Percentiles rank a stretch among this genome's conserved stretches.
phyloP scores from a whole-genome alignment of 2,113 vertebrate species.

The Nannobrachium achirus region DNA sequence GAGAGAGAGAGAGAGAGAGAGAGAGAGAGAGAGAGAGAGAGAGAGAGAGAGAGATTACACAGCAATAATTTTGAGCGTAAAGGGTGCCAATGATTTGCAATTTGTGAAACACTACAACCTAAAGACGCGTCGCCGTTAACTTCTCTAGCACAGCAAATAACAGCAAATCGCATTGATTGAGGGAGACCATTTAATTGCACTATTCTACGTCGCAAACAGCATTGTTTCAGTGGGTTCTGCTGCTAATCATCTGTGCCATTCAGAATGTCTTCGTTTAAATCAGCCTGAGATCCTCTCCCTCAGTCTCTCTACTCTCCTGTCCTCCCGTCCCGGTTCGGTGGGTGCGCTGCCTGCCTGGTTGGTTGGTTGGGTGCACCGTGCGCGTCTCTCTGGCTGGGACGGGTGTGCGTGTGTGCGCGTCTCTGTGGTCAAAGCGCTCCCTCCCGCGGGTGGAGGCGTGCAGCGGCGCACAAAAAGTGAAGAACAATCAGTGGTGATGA shows the following conservation, averaged over 20 bases:
- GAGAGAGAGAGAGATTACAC: no score
- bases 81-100: slow-evolving; percentile 31
- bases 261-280: slow-evolving; percentile 20
- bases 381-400: no score
- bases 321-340: no score
- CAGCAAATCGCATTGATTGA: neutral
- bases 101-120: slow-evolving; percentile 2
- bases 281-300: slow-evolving; percentile 37
- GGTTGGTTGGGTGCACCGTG: no score
- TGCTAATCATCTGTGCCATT: slow-evolving; percentile 14
- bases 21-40: neutral
- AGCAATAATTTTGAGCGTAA: neutral
- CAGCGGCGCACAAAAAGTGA: slow-evolving; percentile 9
- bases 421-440: slow-evolving; percentile 55
- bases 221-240: neutral
- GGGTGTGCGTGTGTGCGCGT: no score
- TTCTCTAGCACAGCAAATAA: neutral
- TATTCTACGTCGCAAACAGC: neutral
- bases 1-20: neutral
- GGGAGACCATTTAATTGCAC: neutral
- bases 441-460: slow-evolving; percentile 56
- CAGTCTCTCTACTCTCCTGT: slow-evolving; percentile 11
- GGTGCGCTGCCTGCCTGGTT: slow-evolving; percentile 42
- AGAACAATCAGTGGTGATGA: slow-evolving; percentile 41
- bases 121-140: neutral